Evolutionary conservation across 2,797 vertebrate species (phyloP), one percentile per base, ranked within the genome.

Genomic region (Setipinna tenuifilis): DNA sequence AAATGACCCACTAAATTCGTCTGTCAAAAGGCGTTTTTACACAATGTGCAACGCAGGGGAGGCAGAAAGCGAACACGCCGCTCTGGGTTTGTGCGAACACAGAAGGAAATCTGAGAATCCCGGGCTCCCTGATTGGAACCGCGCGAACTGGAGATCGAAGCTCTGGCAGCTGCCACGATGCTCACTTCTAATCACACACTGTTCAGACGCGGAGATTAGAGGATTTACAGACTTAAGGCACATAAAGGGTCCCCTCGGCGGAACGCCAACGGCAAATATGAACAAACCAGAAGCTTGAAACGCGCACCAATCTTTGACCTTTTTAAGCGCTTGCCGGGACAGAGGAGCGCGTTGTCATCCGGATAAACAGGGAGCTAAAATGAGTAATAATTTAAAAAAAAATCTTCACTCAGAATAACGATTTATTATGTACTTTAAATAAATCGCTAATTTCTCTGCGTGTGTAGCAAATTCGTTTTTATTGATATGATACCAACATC

Each of bases 201-300:
- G 81, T 89, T 80, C 87, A 80, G 88, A 86, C 85, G 89, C 83
- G 90, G 93, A 95, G 96, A 97, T 96, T 97, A 97, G 90, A 87
- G 90, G 96, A 94, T 95, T 95, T 94, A 90, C 87, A 87, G 96
- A 93, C 91, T 96, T 95, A 94, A 91, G 91, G 87, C 93, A 92
- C 95, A 95, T 95, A 96, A 96, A 92, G 90, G 88, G 87, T 95
- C 95, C 95, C 94, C 94, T 96, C 95, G 94, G 87, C 81, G 28
- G 82, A 83, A 57, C 82, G 80, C 84, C 83, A 54, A 85, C 84
- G 90, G 87, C 85, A 87, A 89, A 89, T 87, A 83, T 82, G 85
- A 83, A 83, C 31, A 84, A 86, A 83, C 71, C 86, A 83, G 31
- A 44, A 17, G 46, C 84, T 71, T 65, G 25, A 31, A 83, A 28